A percentile compares a stretch with the other conserved stretches of the same genome.
Evolutionary conservation across 2,113 vertebrate genomes (phyloP).

Genomic region (Egretta garzetta): DNA sequence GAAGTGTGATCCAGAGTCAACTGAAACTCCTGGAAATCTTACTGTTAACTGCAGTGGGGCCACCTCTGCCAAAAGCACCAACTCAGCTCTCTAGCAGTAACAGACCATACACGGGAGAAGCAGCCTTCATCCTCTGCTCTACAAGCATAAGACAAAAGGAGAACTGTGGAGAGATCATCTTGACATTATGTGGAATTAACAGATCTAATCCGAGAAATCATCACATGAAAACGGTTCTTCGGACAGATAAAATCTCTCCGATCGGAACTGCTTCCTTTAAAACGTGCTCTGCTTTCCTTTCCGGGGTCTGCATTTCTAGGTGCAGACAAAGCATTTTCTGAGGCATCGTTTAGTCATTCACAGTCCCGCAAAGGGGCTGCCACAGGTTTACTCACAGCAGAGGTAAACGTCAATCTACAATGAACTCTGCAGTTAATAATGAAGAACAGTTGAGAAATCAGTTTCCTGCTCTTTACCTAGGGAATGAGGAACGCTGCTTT

Average conservation of each 20-base stretch:
- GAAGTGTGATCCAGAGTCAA: background rate
- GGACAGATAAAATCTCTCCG: background rate
- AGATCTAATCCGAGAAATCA: background rate
- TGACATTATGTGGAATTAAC: background rate
- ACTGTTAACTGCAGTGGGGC: background rate
- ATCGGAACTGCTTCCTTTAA: background rate
- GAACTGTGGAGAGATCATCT: background rate
- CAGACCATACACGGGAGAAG: background rate
- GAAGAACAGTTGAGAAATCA: constrained; percentile 17
- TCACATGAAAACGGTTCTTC: background rate
- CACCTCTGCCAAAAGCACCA: background rate
- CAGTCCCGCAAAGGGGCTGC: background rate
- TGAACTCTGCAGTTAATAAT: background rate
- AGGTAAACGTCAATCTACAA: background rate
- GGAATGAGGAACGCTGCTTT: background rate
- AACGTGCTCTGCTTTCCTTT: background rate
- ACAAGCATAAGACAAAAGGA: background rate
- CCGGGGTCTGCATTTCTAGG: background rate
- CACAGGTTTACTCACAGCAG: background rate
- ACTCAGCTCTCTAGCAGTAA: background rate
- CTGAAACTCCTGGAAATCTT: background rate
- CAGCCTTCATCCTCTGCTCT: background rate
- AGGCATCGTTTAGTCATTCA: background rate
- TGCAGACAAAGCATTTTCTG: background rate
- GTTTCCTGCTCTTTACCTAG: constrained; percentile 27